phyloP scores from a whole-genome alignment of 1,140 invertebrate genomes.

The Coptotermes formosanus region DNA sequence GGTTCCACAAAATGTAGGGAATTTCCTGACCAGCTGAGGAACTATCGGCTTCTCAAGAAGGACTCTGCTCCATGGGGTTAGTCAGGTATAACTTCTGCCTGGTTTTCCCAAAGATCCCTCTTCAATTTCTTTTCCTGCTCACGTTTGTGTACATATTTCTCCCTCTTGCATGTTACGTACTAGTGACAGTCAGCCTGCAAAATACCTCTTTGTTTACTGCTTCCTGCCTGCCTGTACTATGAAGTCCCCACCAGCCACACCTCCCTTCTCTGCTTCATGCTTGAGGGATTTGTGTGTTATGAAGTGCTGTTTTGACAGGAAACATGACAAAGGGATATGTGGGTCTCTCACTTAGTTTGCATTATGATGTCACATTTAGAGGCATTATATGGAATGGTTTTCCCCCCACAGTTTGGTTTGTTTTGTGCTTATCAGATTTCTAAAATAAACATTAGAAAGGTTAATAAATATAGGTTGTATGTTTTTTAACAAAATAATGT shows the following conservation, averaged over 20 bases:
- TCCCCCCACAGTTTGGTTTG: neutral
- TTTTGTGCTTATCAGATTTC: neutral
- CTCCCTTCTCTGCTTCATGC: neutral
- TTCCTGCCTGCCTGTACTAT: neutral
- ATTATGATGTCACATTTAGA: neutral
- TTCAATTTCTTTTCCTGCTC: too few species aligned
- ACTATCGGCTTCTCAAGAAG: too few species aligned
- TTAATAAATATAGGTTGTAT: slow-evolving; percentile 16
- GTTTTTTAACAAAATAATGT: neutral
- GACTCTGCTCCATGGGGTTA: too few species aligned
- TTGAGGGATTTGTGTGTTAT: neutral
- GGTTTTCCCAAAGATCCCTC: too few species aligned
- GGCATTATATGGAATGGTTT: neutral
- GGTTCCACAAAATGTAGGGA: too few species aligned
- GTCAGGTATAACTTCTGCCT: too few species aligned
- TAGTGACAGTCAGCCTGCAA: neutral
- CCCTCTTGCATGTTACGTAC: too few species aligned
- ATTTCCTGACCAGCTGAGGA: too few species aligned
- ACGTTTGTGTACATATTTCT: too few species aligned
- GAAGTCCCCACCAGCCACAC: neutral
- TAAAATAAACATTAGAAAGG: neutral
- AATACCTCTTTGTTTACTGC: neutral
- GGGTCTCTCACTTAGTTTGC: neutral
- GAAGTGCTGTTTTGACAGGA: neutral
- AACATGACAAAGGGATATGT: neutral